These are phyloP conservation scores for Sphenopsis melanotis DNA, from an alignment of 2,797 vertebrate species.

Conservation along the genomic window DNA sequence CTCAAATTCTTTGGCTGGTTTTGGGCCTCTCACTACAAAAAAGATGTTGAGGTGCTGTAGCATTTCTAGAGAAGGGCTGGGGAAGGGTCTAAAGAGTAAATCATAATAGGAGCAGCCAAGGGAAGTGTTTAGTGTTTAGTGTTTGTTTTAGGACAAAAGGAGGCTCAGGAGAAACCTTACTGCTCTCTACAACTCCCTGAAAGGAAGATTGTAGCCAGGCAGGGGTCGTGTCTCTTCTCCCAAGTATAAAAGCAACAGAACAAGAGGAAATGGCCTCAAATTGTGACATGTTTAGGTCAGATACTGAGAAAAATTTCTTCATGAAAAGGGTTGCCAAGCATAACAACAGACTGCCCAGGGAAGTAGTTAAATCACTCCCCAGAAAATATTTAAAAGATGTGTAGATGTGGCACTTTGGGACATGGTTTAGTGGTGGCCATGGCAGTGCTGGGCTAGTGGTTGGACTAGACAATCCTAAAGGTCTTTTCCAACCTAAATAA, in stretches of 20 bases:
- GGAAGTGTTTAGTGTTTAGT: not conserved
- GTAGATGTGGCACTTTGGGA: not conserved
- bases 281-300: not conserved
- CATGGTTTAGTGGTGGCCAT: not conserved
- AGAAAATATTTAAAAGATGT: not conserved
- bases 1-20: not conserved
- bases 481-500: not conserved
- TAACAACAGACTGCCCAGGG: not conserved
- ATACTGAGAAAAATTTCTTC: not conserved
- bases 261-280: not conserved
- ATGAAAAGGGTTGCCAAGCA: not conserved
- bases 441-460: not conserved
- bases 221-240: accelerated
- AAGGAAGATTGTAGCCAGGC: not conserved
- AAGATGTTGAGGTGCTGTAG: not conserved
- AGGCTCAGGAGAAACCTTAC: not conserved
- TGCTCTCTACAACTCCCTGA: not conserved
- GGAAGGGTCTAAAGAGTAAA: not conserved
- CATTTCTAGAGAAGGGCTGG: not conserved
- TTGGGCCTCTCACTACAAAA: not conserved
- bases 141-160: not conserved
- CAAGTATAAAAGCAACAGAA: not conserved
- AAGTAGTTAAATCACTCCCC: not conserved
- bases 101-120: not conserved
- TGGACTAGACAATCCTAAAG: not conserved